Percentiles rank a stretch among this genome's conserved stretches.
Evolutionary conservation across 2,888 invertebrate genomes (phyloP).

Genomic region (Thalpophila matura): DNA sequence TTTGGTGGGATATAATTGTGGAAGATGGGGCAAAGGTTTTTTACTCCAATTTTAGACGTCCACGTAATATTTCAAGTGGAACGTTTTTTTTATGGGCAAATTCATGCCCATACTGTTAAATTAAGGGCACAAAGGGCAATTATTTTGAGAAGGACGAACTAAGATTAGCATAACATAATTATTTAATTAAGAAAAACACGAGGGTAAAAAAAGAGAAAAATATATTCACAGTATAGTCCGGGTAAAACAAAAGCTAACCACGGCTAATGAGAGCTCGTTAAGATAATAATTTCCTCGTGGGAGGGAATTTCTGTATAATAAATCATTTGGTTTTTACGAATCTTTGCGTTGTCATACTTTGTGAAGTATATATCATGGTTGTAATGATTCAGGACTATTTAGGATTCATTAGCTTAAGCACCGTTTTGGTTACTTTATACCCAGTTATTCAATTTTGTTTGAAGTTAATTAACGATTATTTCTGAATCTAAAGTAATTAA

Average conservation of each 20-base stretch:
- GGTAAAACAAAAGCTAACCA: constrained; percentile 77
- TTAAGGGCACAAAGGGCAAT: constrained; percentile 63
- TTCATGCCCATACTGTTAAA: constrained; percentile 29
- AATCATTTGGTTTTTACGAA: constrained; percentile 61
- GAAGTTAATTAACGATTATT: background rate
- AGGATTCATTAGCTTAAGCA: constrained; percentile 28
- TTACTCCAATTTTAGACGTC: constrained; percentile 18
- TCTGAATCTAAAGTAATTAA: no score
- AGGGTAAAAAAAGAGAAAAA: constrained; percentile 65
- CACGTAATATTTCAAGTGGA: constrained; percentile 23
- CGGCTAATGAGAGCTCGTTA: constrained; percentile 79
- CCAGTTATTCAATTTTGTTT: background rate
- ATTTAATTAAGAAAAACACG: constrained; percentile 73
- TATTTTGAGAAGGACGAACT: constrained; percentile 66
- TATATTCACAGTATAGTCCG: constrained; percentile 66
- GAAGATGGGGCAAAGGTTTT: constrained; percentile 19
- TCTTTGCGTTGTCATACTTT: constrained; percentile 57
- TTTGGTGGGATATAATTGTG: constrained; percentile 47
- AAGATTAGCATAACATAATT: constrained; percentile 83
- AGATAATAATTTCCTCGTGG: constrained; percentile 77
- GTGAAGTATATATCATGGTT: constrained; percentile 38
- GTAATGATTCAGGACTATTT: constrained; percentile 38
- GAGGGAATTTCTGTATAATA: constrained; percentile 68
- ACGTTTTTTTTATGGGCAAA: constrained; percentile 28
- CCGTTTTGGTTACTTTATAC: constrained; percentile 13